Percentiles rank a stretch among this genome's conserved stretches.
phyloP scores from a whole-genome alignment of 1,140 invertebrate species.

The Apis laboriosa region DNA sequence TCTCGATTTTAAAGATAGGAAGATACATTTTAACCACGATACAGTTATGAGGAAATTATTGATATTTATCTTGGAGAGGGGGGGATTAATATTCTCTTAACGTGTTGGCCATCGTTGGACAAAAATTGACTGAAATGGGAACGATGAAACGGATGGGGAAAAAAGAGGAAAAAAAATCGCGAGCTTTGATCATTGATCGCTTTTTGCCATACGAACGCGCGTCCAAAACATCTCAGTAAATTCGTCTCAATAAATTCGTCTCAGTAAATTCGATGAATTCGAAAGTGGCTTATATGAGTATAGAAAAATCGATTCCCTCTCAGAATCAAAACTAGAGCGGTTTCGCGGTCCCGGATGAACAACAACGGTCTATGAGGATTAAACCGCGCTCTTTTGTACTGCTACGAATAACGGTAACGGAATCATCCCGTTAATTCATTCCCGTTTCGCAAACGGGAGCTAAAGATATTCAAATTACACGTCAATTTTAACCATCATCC shows the following conservation, averaged over 20 bases:
- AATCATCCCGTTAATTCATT: slow-evolving; percentile 55
- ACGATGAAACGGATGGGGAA: neutral
- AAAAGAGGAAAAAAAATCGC: neutral
- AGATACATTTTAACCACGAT: too few relatives aligned
- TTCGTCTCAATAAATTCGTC: neutral
- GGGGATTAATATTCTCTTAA: too few relatives aligned
- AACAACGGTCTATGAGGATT: slow-evolving; percentile 42
- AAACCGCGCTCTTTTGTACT: slow-evolving; percentile 57
- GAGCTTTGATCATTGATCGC: too few relatives aligned
- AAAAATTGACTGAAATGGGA: slow-evolving; percentile 1
- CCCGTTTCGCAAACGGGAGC: slow-evolving; percentile 2
- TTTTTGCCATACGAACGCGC: neutral
- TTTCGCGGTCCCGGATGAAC: neutral
- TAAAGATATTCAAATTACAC: slow-evolving; percentile 60
- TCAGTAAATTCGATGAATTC: slow-evolving; percentile 12
- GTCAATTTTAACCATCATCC: slow-evolving; percentile 60
- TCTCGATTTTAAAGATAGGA: too few relatives aligned
- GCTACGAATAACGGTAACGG: slow-evolving; percentile 33
- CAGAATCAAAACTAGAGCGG: neutral
- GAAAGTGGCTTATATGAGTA: neutral
- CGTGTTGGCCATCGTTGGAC: neutral
- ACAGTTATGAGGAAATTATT: too few relatives aligned
- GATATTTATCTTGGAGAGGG: too few relatives aligned
- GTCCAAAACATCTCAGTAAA: neutral
- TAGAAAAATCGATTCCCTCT: neutral